A percentile compares a stretch with the other conserved stretches of the same genome.
These are phyloP conservation scores for Rhamphomyia laevipes DNA, from an alignment of 2,888 invertebrate species.

Conservation along the genomic window DNA sequence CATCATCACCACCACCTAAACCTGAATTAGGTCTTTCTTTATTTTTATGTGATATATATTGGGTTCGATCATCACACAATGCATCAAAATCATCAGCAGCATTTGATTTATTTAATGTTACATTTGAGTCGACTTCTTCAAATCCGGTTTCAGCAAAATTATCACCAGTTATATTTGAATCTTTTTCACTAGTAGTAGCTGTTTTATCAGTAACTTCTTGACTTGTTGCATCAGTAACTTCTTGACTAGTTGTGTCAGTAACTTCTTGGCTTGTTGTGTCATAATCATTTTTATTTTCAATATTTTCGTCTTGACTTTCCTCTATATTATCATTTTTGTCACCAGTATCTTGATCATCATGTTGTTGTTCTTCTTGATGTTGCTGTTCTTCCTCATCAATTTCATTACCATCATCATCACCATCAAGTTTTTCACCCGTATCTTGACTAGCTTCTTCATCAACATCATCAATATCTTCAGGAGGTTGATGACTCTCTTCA, in stretches of 20 bases:
- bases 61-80: constrained; percentile 23
- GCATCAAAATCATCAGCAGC: constrained; percentile 23
- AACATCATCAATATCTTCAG: constrained; percentile 13
- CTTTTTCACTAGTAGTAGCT: constrained; percentile 5
- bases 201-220: constrained; percentile 7
- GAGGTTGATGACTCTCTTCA: constrained; percentile 24
- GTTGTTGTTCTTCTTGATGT: constrained; percentile 15
- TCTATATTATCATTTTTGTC: constrained; percentile 22
- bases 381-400: constrained; percentile 5
- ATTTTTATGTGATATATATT: not conserved
- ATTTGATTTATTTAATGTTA: constrained; percentile 21
- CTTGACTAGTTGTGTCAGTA: constrained; percentile 7
- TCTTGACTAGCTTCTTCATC: constrained; percentile 15
- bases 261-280: constrained; percentile 11
- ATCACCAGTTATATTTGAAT: constrained; percentile 11
- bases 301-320: constrained; percentile 29
- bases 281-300: constrained; percentile 25
- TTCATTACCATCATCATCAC: constrained; percentile 13
- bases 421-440: constrained; percentile 10
- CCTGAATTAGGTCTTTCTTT: constrained; percentile 14
- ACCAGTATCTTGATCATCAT: constrained; percentile 12
- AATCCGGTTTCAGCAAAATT: constrained; percentile 14
- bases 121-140: constrained; percentile 22
- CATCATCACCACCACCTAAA: constrained; percentile 18
- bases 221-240: constrained; percentile 3